These are phyloP conservation scores for Riparia riparia DNA, from an alignment of 2,113 vertebrate genomes.

Conservation along the genomic window DNA sequence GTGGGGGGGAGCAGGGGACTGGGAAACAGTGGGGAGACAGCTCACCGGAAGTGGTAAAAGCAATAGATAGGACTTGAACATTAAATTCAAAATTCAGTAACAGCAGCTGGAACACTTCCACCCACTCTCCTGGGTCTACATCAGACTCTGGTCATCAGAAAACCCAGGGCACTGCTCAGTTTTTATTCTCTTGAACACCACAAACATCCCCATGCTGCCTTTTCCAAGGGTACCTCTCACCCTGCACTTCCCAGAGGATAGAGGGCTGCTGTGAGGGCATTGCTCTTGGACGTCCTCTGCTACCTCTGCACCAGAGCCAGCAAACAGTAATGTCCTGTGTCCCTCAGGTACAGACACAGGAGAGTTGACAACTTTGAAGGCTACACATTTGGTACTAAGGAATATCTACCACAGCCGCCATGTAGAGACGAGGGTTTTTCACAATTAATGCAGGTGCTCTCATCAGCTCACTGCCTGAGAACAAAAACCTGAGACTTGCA, in stretches of 20 bases:
- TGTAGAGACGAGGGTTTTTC: background rate
- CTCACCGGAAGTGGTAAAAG: background rate
- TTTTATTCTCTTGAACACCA: background rate
- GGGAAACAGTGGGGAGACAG: accelerated
- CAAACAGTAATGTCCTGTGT: background rate
- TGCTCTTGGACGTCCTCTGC: background rate
- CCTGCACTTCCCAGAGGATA: background rate
- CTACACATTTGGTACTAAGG: accelerated
- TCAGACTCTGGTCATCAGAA: background rate
- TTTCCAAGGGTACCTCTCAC: background rate
- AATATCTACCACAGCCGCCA: accelerated
- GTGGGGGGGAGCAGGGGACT: background rate
- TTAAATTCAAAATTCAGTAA: background rate
- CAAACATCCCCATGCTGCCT: accelerated
- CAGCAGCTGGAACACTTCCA: background rate
- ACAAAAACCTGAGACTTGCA: background rate
- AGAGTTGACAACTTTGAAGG: background rate
- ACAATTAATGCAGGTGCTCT: background rate
- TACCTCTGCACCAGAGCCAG: background rate
- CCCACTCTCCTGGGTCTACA: background rate
- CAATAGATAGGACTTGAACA: background rate
- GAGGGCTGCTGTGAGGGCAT: background rate
- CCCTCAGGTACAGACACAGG: background rate
- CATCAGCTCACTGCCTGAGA: background rate
- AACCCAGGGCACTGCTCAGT: background rate